Evolutionary conservation across 2,888 invertebrate genomes (phyloP), one percentile per base, ranked within the genome.

Genomic region (Pyrgus malvae): DNA sequence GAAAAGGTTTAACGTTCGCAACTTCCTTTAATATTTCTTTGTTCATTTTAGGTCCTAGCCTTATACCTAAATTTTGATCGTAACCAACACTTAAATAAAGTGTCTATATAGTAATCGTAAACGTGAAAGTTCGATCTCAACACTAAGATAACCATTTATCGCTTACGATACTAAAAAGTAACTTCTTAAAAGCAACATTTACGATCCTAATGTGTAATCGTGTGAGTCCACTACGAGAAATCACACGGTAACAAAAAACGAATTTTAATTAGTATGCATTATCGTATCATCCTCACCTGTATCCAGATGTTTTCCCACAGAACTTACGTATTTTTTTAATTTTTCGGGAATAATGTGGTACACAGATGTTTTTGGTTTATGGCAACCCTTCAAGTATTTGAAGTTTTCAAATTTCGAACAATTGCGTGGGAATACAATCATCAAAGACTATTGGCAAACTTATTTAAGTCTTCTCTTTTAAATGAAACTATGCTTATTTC

Each of bases 321-420:
- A n/a, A 46, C 48, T 51, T 35, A n/a, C n/a, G n/a, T 42, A 55
- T 45, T 57, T 27, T 38, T 37, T 29, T 9, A 11, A 16, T 55
- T 57, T 58, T 57, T 40, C 48, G 42, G 54, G 54, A 60, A 60
- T 55, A 53, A 57, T 60, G 59, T 67, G 68, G 58, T 48, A 16
- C 48, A 48, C 71, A 73, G 68, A 70, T 74, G 70, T 68, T 68
- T 37, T 3, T n/a, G n/a, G n/a, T n/a, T 21, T 61, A 64, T 63
- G 62, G 63, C 62, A 70, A 70, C 68, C 68, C 67, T 67, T 70
- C 68, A 57, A 56, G 56, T 61, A 57, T 57, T 63, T 68, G 60
- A 58, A 63, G 67, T 67, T n/a, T 66, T 68, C 60, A 57, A 66
- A 65, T 48, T 68, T 70, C 69, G 54, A 68, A 55, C 55, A 56